Conservation (phyloP, 92 coral and sea anemone species). For the Meandrina meandrites region DNA sequence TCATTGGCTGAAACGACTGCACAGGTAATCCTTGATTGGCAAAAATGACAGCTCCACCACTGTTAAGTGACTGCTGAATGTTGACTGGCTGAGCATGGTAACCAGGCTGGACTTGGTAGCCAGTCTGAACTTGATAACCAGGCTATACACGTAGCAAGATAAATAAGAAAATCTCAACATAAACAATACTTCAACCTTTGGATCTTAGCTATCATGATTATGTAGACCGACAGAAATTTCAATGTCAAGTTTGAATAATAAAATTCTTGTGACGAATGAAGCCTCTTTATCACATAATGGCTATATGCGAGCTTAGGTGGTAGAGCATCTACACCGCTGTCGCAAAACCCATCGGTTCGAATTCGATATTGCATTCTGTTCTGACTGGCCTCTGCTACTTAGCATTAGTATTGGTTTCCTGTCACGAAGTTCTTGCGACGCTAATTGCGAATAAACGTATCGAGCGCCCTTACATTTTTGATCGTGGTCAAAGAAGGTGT, state of each 20-base stretch:
- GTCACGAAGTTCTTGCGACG: not conserved
- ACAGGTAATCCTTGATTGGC: not conserved
- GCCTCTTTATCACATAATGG: too few relatives aligned
- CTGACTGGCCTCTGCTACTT: too few relatives aligned
- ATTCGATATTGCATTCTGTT: too few relatives aligned
- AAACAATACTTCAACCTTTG: not conserved
- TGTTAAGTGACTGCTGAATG: constrained; percentile 4
- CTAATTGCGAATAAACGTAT: not conserved
- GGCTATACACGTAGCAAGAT: not conserved
- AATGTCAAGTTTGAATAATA: too few relatives aligned
- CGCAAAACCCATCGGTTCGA: too few relatives aligned
- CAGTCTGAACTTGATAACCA: constrained; percentile 5
- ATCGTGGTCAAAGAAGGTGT: not conserved
- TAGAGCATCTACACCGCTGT: too few relatives aligned
- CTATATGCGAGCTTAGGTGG: too few relatives aligned
- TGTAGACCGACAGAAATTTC: too few relatives aligned
- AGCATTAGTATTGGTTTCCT: not conserved
- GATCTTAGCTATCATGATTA: not conserved
- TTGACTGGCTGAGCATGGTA: constrained; percentile 12
- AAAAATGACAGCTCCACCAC: not conserved
- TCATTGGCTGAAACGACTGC: not conserved
- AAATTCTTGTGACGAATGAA: too few relatives aligned
- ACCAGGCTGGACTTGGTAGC: not conserved
- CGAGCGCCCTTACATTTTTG: not conserved
- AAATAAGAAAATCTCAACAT: not conserved